phyloP scores from a whole-genome alignment of 1,140 invertebrate species.

The Drosophila arizonae region DNA sequence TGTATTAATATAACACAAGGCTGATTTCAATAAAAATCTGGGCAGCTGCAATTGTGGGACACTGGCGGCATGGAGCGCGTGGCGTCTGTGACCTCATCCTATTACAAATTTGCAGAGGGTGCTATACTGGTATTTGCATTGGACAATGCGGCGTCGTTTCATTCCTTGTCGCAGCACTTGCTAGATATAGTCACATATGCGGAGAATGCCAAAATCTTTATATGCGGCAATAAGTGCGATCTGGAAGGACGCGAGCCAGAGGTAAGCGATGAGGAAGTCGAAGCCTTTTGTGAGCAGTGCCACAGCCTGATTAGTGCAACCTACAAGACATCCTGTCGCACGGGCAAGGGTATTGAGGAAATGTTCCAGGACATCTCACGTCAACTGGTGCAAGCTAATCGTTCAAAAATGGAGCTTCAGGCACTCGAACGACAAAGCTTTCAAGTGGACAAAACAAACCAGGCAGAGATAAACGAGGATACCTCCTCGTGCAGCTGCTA shows the following conservation, averaged over 20 bases:
- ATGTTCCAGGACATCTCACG: conserved; percentile 95
- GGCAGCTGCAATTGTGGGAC: conserved; percentile 94
- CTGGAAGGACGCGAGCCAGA: conserved; percentile 87
- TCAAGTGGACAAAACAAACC: conserved; percentile 87
- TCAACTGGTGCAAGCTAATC: conserved; percentile 89
- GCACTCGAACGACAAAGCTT: conserved; percentile 90
- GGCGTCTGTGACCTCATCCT: conserved; percentile 95
- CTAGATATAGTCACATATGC: conserved; percentile 96
- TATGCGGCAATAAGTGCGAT: conserved; percentile 95
- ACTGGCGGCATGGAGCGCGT: conserved; percentile 97
- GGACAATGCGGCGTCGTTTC: conserved; percentile 95
- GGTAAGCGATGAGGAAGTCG: conserved; percentile 94
- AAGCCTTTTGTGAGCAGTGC: conserved; percentile 96
- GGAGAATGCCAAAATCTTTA: conserved; percentile 96
- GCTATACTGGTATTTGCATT: conserved; percentile 95
- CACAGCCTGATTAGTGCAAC: conserved; percentile 94
- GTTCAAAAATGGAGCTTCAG: conserved; percentile 92
- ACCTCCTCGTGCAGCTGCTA: conserved; percentile 87
- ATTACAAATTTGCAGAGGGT: conserved; percentile 96
- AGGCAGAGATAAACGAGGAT: conserved; percentile 83
- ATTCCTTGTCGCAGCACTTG: conserved; percentile 94
- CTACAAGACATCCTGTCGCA: conserved; percentile 96
- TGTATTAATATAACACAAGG: neutral
- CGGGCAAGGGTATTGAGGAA: conserved; percentile 92
- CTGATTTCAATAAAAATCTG: neutral